phyloP scores from a whole-genome alignment of 2,888 invertebrate species.

The Eupeodes luniger region DNA sequence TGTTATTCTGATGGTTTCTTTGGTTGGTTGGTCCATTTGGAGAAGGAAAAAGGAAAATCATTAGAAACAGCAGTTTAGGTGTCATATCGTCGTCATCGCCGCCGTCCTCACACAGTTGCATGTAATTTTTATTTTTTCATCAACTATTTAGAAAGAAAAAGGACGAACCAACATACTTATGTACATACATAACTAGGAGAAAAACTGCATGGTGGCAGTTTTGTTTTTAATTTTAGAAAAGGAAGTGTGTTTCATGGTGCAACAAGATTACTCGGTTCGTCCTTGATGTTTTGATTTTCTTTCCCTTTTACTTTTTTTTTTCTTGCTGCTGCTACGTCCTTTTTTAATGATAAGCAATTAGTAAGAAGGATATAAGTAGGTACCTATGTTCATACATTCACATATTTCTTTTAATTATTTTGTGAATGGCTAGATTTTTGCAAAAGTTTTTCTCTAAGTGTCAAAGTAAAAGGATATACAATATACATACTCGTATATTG shows the following conservation, averaged over 20 bases:
- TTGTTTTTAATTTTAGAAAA: conserved; percentile 31
- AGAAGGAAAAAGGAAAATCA: conserved; percentile 47
- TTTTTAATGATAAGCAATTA: conserved; percentile 72
- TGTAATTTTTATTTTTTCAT: conserved; percentile 29
- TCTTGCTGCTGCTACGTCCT: conserved; percentile 9
- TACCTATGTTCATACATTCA: neutral
- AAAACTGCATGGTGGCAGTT: conserved; percentile 35
- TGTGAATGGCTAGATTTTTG: conserved; percentile 46
- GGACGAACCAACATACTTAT: neutral
- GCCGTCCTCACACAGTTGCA: conserved; percentile 45
- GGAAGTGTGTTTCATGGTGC: conserved; percentile 57
- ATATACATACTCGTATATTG: neutral
- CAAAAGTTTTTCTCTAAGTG: conserved; percentile 21
- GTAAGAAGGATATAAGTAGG: conserved; percentile 48
- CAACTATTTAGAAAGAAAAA: conserved; percentile 15
- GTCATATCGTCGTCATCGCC: neutral
- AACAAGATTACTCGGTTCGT: conserved; percentile 58
- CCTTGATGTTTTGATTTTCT: conserved; percentile 50
- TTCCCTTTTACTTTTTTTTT: neutral
- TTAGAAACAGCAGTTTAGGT: conserved; percentile 62
- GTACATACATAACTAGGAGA: neutral
- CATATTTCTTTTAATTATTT: conserved; percentile 59
- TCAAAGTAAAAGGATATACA: conserved; percentile 44
- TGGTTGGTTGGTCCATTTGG: conserved; percentile 21
- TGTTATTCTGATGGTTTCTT: neutral